These are phyloP conservation scores for Centropyge bicolor DNA, from an alignment of 2,797 vertebrate genomes.

Conservation along the genomic window DNA sequence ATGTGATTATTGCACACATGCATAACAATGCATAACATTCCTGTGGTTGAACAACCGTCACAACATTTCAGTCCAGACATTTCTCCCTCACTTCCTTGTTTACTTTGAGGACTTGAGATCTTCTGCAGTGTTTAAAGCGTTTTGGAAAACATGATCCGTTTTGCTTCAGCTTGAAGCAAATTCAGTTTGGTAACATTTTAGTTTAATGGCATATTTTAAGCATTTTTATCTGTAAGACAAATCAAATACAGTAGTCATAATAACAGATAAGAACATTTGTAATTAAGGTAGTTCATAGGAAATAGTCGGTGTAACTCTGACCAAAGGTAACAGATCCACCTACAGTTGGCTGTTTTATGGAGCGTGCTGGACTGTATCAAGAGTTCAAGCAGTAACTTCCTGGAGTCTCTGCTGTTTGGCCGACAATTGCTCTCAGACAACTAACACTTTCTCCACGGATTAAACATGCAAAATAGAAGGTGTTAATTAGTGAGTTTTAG, in stretches of 20 bases:
- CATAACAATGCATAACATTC: slow-evolving; percentile 1
- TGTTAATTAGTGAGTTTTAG: not conserved
- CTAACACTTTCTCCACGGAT: not conserved
- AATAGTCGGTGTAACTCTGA: not conserved
- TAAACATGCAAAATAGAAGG: not conserved
- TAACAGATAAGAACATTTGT: not conserved
- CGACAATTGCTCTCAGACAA: not conserved
- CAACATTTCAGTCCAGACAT: not conserved
- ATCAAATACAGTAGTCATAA: too few species aligned
- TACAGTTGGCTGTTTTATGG: not conserved
- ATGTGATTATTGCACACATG: not conserved
- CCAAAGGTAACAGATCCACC: not conserved
- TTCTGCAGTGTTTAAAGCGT: not conserved
- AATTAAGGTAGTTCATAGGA: not conserved
- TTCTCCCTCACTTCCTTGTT: slow-evolving; percentile 9
- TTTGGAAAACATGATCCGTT: not conserved
- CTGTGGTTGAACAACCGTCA: not conserved
- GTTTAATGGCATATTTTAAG: too few species aligned
- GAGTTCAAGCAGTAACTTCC: not conserved
- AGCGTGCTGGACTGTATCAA: not conserved
- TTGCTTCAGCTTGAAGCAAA: not conserved
- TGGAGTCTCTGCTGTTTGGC: not conserved
- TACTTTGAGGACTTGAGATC: not conserved
- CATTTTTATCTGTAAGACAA: too few species aligned
- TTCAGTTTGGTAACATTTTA: not conserved